These are phyloP conservation scores for Adrianichthys oophorus DNA, from an alignment of 2,797 vertebrate genomes.

Conservation along the genomic window DNA sequence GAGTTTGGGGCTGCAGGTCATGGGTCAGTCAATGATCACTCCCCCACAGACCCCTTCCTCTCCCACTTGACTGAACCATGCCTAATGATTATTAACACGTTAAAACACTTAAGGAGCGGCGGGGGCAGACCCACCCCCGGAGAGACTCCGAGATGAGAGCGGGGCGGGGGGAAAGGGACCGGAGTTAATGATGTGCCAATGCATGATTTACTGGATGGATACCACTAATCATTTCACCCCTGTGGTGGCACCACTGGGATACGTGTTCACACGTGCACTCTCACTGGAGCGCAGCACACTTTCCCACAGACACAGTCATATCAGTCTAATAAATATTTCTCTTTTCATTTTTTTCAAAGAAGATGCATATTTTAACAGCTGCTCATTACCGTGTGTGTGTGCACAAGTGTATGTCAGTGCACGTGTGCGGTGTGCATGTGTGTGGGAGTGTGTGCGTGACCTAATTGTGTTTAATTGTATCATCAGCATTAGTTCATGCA, in stretches of 20 bases:
- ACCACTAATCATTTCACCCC: conserved; percentile 75
- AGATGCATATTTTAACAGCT: conserved; percentile 63
- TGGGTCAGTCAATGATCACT: conserved; percentile 70
- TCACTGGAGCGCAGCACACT: conserved; percentile 30
- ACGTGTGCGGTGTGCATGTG: too few relatives aligned
- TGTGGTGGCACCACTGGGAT: conserved; percentile 62
- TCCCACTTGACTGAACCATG: conserved; percentile 68
- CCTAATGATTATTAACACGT: conserved; percentile 81
- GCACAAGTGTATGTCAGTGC: conserved; percentile 1
- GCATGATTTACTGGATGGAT: conserved; percentile 66
- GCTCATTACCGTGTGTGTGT: conserved; percentile 31
- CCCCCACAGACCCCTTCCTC: conserved; percentile 30
- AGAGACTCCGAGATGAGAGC: conserved; percentile 61
- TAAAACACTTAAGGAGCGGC: conserved; percentile 79
- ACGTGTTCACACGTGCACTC: conserved; percentile 16
- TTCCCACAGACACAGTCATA: conserved; percentile 46
- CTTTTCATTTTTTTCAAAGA: conserved; percentile 63
- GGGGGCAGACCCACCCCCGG: conserved; percentile 66
- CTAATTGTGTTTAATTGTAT: conserved; percentile 9
- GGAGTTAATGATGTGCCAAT: conserved; percentile 71
- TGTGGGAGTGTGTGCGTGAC: conserved; percentile 13
- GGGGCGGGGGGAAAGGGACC: conserved; percentile 27
- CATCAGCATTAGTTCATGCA: too few relatives aligned
- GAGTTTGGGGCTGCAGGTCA: conserved; percentile 65
- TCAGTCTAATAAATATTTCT: conserved; percentile 76